Percentiles rank a stretch among this genome's conserved stretches.
phyloP scores from a whole-genome alignment of 2,113 vertebrate genomes.

The Aegotheles bennettii region DNA sequence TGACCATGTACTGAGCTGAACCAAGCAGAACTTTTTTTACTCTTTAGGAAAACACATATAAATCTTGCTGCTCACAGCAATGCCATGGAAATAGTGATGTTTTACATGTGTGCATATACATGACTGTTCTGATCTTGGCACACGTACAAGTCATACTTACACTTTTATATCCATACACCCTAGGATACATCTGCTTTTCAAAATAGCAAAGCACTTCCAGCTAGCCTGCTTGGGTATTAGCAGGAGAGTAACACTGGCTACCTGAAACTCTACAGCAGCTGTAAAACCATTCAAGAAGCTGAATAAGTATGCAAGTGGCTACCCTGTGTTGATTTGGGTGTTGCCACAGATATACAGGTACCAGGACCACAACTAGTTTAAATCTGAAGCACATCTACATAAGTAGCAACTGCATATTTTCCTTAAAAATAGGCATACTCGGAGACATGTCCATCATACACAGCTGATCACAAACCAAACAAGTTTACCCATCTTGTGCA shows the following conservation, averaged over 20 bases:
- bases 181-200: neutral
- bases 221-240: neutral
- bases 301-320: neutral
- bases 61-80: neutral
- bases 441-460: fast-evolving
- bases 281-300: neutral
- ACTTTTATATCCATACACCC: neutral
- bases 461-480: neutral
- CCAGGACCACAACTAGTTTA: neutral
- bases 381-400: neutral
- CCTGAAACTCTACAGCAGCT: neutral
- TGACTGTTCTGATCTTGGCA: neutral
- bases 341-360: neutral
- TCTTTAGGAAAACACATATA: neutral
- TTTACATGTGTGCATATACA: neutral
- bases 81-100: no score
- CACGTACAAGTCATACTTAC: neutral
- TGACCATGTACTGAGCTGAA: neutral
- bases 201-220: neutral
- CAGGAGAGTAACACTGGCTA: neutral
- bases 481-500: neutral
- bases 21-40: neutral
- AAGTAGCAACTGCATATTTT: neutral
- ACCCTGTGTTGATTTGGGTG: neutral
- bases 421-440: neutral